These are phyloP conservation scores for Lysandra bellargus DNA, from an alignment of 2,888 invertebrate species.

Conservation along the genomic window DNA sequence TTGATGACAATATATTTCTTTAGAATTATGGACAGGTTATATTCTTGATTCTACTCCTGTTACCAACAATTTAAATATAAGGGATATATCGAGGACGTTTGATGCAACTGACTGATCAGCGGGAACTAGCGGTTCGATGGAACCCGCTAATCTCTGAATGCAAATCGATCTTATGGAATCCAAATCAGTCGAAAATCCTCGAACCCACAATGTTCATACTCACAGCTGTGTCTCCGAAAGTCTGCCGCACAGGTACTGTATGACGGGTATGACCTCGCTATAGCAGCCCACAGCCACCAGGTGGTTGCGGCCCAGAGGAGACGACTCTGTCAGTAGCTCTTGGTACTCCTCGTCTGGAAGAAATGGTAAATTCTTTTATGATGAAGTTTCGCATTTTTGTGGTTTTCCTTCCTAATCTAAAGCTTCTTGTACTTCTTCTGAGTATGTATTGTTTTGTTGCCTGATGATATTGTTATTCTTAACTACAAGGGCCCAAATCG, in stretches of 20 bases:
- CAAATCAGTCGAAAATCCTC: not conserved
- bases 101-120: too few species aligned
- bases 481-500: too few species aligned
- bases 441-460: too few species aligned
- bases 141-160: too few species aligned
- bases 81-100: too few species aligned
- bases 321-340: conserved; percentile 82
- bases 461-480: too few species aligned
- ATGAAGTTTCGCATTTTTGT: not conserved
- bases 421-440: not conserved
- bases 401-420: not conserved
- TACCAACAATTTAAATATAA: too few species aligned
- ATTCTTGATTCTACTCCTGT: too few species aligned
- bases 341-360: conserved; percentile 87
- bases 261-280: conserved; percentile 93
- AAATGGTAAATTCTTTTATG: not conserved
- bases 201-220: conserved; percentile 44
- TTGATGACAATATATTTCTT: too few species aligned
- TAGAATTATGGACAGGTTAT: too few species aligned
- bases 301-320: conserved; percentile 70
- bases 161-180: too few species aligned
- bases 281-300: conserved; percentile 89
- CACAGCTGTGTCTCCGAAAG: conserved; percentile 90
- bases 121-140: too few species aligned
- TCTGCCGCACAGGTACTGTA: conserved; percentile 93